Conservation (phyloP, 2,888 invertebrate genomes). For the Andrena bucephala region DNA sequence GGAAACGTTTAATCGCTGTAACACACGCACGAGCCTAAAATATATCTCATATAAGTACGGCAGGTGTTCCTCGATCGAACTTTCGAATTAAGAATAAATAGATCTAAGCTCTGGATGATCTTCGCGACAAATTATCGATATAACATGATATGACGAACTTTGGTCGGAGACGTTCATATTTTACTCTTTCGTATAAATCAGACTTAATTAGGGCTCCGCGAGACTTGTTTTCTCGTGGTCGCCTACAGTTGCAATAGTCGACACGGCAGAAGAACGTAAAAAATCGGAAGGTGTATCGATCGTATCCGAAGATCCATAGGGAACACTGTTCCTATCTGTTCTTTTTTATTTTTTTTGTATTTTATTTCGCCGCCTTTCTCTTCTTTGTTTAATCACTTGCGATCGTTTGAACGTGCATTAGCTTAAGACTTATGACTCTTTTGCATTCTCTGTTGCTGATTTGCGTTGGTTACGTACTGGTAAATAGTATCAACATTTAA, state of each 20-base stretch:
- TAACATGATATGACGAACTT: conserved; percentile 64
- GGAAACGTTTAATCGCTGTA: conserved; percentile 47
- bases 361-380: too few species aligned
- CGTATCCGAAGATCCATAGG: background rate
- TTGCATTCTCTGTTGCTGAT: conserved; percentile 53
- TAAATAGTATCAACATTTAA: conserved; percentile 21
- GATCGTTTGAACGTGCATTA: background rate
- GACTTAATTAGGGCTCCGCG: conserved; percentile 21
- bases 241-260: background rate
- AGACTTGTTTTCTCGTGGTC: background rate
- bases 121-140: conserved; percentile 56
- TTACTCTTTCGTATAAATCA: conserved; percentile 30
- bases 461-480: conserved; percentile 13
- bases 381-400: too few species aligned
- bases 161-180: conserved; percentile 64
- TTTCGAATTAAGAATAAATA: conserved; percentile 56
- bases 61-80: conserved; percentile 60
- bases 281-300: conserved; percentile 3
- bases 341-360: background rate
- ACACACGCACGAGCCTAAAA: conserved; percentile 41
- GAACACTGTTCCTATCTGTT: background rate
- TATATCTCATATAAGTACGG: conserved; percentile 46
- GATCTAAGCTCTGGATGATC: conserved; percentile 48
- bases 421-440: background rate
- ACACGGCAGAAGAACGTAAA: conserved; percentile 4